Evolutionary conservation across 2,888 invertebrate species (phyloP).

Genomic region (Leptinotarsa rubiginosa): DNA sequence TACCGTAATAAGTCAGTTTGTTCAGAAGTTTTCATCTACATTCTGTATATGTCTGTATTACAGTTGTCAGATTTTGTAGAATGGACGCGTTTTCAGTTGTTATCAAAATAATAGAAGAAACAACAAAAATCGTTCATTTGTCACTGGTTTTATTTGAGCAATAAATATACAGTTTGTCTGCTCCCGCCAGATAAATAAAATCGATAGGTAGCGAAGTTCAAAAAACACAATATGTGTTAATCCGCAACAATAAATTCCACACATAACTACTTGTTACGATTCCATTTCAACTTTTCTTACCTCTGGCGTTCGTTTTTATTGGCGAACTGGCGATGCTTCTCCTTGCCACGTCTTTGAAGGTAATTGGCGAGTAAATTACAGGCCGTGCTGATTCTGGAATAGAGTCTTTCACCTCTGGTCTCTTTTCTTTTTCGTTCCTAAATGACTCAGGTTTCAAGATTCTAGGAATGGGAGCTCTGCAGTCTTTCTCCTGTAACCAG

Average conservation of each 20-base stretch:
- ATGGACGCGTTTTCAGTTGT: too few relatives aligned
- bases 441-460: conserved; percentile 37
- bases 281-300: conserved; percentile 42
- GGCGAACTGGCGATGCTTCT: conserved; percentile 84
- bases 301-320: conserved; percentile 68
- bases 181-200: too few relatives aligned
- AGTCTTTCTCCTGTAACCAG: conserved; percentile 83
- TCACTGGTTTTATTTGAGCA: too few relatives aligned
- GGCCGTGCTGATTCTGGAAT: conserved; percentile 68
- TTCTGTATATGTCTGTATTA: too few relatives aligned
- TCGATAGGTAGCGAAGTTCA: too few relatives aligned
- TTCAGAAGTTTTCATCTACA: too few relatives aligned
- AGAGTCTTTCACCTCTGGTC: conserved; percentile 27
- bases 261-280: neutral
- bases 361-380: conserved; percentile 83
- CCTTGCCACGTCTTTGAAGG: conserved; percentile 85
- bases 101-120: too few relatives aligned
- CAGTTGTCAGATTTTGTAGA: too few relatives aligned
- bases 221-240: too few relatives aligned
- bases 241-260: neutral
- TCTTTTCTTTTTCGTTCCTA: conserved; percentile 30
- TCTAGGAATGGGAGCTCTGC: conserved; percentile 69
- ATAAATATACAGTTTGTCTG: too few relatives aligned
- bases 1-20: too few relatives aligned
- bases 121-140: too few relatives aligned